Percentiles rank a stretch among this genome's conserved stretches.
Conservation (phyloP, 2,113 vertebrate genomes). For the Tinamus guttatus region DNA sequence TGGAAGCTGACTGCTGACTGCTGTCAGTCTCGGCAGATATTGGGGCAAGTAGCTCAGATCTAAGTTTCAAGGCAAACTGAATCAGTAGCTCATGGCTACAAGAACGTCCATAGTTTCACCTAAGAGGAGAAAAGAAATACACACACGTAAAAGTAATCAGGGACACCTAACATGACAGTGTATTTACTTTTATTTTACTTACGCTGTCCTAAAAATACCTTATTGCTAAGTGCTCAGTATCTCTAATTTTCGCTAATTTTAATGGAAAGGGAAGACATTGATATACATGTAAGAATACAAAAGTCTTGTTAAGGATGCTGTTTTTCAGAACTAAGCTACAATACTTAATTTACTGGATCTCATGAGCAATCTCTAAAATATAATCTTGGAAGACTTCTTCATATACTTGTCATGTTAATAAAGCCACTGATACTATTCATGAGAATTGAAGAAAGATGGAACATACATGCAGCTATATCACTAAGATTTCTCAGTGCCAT, state of each 20-base stretch:
- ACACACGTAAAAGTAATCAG: neutral
- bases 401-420: neutral
- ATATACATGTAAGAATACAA: accelerated
- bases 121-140: neutral
- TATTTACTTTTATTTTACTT: neutral
- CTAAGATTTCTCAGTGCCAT: neutral
- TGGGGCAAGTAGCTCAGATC: neutral
- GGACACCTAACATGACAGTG: accelerated
- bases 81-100: neutral
- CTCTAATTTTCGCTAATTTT: neutral
- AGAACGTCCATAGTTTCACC: neutral
- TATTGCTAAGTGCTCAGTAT: neutral
- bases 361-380: neutral
- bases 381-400: neutral
- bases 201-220: accelerated
- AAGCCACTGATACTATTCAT: neutral
- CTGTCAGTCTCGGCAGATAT: neutral
- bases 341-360: neutral
- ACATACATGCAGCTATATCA: neutral
- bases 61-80: neutral
- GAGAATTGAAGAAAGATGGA: neutral
- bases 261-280: neutral
- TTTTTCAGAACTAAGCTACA: neutral
- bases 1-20: neutral
- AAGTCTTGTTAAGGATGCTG: neutral